Evolutionary conservation across 2,797 vertebrate genomes (phyloP).

Genomic region (Thalassophryne amazonica): DNA sequence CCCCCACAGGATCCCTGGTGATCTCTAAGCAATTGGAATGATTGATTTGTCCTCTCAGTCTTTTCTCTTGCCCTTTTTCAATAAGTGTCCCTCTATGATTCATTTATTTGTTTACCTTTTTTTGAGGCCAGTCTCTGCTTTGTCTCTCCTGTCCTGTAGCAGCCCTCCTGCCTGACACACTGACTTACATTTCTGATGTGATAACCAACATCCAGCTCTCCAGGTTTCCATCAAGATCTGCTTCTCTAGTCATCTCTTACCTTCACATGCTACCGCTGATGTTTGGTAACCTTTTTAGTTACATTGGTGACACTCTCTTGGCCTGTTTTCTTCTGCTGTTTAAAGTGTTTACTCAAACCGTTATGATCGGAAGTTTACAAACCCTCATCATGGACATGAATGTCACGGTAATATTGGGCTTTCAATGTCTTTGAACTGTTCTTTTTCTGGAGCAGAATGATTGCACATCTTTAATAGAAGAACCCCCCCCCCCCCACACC

Average conservation of each 20-base stretch:
- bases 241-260: not conserved
- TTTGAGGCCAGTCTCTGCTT: not conserved
- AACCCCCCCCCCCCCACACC: too few species aligned
- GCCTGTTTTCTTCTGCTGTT: not conserved
- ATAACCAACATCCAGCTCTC: conserved; percentile 68
- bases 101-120: conserved; percentile 4
- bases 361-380: too few species aligned
- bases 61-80: not conserved
- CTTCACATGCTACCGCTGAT: not conserved
- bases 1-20: too few species aligned
- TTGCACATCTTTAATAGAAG: too few species aligned
- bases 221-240: conserved; percentile 16
- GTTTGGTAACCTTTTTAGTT: not conserved
- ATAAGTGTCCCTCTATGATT: not conserved
- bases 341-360: not conserved
- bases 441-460: too few species aligned
- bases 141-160: not conserved
- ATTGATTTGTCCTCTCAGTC: too few species aligned
- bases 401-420: too few species aligned
- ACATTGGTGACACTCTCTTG: not conserved
- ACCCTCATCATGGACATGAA: too few species aligned
- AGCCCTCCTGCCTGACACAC: conserved; percentile 46
- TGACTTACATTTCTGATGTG: conserved; percentile 71
- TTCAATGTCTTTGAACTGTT: too few species aligned
- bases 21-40: not conserved